A percentile compares a stretch with the other conserved stretches of the same genome.
These are phyloP conservation scores for Abramis brama DNA, from an alignment of 2,113 vertebrate genomes.

Conservation along the genomic window DNA sequence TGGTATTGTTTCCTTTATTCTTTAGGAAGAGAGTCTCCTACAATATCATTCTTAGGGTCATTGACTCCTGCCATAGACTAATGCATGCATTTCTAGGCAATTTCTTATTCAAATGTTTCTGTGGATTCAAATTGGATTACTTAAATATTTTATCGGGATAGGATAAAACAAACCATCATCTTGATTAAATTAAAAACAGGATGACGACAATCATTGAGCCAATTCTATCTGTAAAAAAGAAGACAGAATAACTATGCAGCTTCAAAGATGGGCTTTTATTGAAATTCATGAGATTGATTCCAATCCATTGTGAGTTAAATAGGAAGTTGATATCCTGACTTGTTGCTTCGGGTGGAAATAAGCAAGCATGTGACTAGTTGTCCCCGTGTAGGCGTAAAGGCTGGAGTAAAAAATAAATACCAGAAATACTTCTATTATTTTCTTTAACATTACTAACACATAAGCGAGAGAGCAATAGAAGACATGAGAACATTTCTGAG, in stretches of 20 bases:
- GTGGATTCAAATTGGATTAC: neutral
- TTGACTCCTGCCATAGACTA: neutral
- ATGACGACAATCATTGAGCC: neutral
- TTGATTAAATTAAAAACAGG: no score
- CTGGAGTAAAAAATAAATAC: constrained; percentile 16
- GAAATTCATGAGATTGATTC: neutral
- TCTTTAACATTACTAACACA: constrained; percentile 6
- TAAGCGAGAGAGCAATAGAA: neutral
- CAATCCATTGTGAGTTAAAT: neutral
- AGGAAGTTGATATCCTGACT: neutral
- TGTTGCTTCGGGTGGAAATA: constrained; percentile 24
- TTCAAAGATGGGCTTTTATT: constrained; percentile 7
- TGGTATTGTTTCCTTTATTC: neutral
- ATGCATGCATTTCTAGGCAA: neutral
- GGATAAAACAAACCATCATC: neutral
- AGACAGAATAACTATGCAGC: neutral
- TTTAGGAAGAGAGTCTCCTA: neutral
- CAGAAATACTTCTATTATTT: constrained; percentile 16
- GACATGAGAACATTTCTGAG: neutral
- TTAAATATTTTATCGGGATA: neutral
- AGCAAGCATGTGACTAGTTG: constrained; percentile 6
- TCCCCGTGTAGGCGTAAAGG: constrained; percentile 14
- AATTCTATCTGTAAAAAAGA: neutral
- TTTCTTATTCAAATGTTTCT: neutral
- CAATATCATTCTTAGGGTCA: neutral